Conservation (phyloP, 1,140 invertebrate genomes). For the Ganaspis sp. region DNA sequence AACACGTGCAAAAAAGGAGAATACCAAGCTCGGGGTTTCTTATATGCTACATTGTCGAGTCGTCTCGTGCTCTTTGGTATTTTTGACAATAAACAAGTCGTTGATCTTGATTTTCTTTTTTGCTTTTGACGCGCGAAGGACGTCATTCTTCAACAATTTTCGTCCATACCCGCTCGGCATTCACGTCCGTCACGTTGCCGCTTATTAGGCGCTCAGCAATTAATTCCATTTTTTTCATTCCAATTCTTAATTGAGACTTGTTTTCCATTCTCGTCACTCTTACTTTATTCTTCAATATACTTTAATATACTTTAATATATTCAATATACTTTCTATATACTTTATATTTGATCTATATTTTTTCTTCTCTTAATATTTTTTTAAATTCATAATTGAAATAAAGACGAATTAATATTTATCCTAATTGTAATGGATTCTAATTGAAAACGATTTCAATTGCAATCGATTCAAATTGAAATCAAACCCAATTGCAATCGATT, state of each 20-base stretch:
- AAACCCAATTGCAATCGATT: too few species aligned
- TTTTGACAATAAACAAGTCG: constrained; percentile 25
- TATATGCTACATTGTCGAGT: not conserved
- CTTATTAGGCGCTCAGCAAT: not conserved
- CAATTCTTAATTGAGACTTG: not conserved
- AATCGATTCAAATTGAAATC: too few species aligned
- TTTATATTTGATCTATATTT: too few species aligned
- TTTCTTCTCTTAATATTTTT: too few species aligned
- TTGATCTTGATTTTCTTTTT: constrained; percentile 12
- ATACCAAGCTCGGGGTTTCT: not conserved
- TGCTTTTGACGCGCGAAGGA: not conserved
- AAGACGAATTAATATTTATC: too few species aligned
- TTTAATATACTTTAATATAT: too few species aligned
- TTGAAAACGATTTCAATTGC: too few species aligned
- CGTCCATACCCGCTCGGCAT: not conserved
- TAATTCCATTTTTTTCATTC: not conserved
- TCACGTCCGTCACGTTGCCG: not conserved
- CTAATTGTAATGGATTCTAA: too few species aligned
- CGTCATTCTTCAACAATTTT: constrained; percentile 4
- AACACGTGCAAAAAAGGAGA: constrained; percentile 10
- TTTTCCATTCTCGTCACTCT: not conserved
- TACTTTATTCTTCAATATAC: not conserved
- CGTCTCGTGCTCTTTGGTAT: not conserved
- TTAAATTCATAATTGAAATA: too few species aligned
- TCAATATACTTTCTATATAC: too few species aligned